Conservation (phyloP, 1,140 invertebrate genomes). For the Caenorhabditis latens region DNA sequence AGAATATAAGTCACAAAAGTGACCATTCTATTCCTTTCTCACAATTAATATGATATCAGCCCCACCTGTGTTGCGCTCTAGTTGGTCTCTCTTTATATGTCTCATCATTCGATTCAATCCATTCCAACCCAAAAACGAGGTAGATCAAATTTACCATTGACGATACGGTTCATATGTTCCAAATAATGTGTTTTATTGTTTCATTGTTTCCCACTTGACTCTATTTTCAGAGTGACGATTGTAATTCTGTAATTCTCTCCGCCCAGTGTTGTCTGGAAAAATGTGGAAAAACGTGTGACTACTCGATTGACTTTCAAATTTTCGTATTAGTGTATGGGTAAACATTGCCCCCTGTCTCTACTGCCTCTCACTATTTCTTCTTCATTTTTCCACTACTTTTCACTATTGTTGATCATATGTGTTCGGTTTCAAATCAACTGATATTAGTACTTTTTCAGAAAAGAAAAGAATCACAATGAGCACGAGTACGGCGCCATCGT, state of each 20-base stretch:
- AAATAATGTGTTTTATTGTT: background rate
- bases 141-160: background rate
- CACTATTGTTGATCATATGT: constrained; percentile 35
- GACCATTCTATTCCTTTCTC: background rate
- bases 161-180: background rate
- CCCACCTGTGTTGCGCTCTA: background rate
- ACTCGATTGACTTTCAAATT: constrained; percentile 50
- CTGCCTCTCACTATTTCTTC: no score
- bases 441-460: background rate
- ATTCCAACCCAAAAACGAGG: background rate
- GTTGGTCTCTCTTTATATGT: constrained; percentile 5
- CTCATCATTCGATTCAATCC: constrained; percentile 9
- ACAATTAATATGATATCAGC: background rate
- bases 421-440: constrained; percentile 7
- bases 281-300: constrained; percentile 33
- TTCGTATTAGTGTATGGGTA: constrained; percentile 32
- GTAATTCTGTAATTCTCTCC: background rate
- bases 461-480: constrained; percentile 18
- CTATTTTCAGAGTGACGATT: constrained; percentile 18
- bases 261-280: background rate
- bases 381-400: background rate
- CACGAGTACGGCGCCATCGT: constrained; percentile 21
- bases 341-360: background rate
- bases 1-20: background rate
- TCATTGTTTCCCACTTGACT: constrained; percentile 5